Percentiles rank a stretch among this genome's conserved stretches.
phyloP scores from a whole-genome alignment of 2,888 invertebrate species.

The Campoplex capitator region DNA sequence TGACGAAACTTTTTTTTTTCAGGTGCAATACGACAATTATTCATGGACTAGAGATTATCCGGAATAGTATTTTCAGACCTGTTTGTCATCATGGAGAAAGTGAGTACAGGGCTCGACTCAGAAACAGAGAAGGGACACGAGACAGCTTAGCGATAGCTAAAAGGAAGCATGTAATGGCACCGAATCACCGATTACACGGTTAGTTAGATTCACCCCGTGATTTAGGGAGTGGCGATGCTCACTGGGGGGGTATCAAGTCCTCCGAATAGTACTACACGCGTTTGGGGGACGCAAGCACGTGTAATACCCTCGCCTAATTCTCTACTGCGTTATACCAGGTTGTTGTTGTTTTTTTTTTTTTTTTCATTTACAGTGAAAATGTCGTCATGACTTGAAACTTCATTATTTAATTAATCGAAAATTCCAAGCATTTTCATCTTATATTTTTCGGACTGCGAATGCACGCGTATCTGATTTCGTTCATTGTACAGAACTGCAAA shows the following conservation, averaged over 20 bases:
- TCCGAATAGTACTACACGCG: constrained; percentile 31
- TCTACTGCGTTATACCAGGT: not conserved
- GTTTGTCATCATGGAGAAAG: constrained; percentile 46
- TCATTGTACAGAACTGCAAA: not conserved
- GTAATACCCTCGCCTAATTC: constrained; percentile 59
- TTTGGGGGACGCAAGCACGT: constrained; percentile 25
- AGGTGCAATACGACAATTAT: constrained; percentile 54
- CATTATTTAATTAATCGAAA: not conserved
- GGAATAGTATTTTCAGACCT: constrained; percentile 3
- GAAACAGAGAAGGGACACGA: not conserved
- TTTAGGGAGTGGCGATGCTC: constrained; percentile 70
- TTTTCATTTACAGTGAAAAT: constrained; percentile 4
- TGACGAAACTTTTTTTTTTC: constrained; percentile 2
- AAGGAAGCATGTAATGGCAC: constrained; percentile 76
- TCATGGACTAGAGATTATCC: constrained; percentile 57
- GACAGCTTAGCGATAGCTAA: constrained; percentile 17
- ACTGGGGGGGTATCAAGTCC: constrained; percentile 38
- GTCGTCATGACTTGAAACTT: not conserved
- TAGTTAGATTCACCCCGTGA: constrained; percentile 83
- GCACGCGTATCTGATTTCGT: not conserved
- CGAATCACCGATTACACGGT: constrained; percentile 83
- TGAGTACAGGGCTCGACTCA: constrained; percentile 21
- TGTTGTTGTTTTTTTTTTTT: no score
- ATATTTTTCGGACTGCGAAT: not conserved
- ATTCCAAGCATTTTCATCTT: not conserved